A percentile compares a stretch with the other conserved stretches of the same genome.
Conservation (phyloP, 2,113 vertebrate species). For the Porphyrio hochstetteri region DNA sequence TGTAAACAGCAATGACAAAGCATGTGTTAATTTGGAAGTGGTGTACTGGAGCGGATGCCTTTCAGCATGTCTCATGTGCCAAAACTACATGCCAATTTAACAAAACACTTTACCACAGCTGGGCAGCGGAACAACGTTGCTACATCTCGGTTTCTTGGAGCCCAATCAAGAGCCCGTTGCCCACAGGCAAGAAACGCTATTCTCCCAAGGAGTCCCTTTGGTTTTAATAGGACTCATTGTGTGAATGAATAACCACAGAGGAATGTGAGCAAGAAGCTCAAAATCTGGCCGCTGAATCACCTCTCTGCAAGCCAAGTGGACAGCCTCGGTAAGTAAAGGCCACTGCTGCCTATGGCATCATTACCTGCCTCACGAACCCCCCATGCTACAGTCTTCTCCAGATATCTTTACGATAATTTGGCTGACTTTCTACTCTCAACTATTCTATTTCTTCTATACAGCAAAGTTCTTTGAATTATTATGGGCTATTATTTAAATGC, state of each 20-base stretch:
- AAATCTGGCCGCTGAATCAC: not conserved
- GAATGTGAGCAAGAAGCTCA: not conserved
- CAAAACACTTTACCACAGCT: conserved; percentile 1
- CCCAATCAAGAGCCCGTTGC: not conserved
- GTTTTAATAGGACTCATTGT: conserved; percentile 9
- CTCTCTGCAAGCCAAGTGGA: not conserved
- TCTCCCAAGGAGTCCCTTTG: conserved; percentile 4
- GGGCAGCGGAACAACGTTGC: not conserved
- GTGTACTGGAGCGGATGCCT: not conserved
- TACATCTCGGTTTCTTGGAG: not conserved
- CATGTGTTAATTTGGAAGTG: not conserved
- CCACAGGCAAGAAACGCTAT: not conserved
- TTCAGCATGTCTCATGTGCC: not conserved
- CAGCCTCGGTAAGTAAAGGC: not conserved
- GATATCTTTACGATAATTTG: not conserved
- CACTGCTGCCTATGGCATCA: not conserved
- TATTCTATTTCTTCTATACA: not conserved
- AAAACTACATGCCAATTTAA: not conserved
- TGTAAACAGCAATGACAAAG: not conserved
- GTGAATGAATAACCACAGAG: conserved; percentile 27
- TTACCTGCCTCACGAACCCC: not conserved
- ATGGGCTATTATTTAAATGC: conserved; percentile 54
- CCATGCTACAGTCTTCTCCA: not conserved
- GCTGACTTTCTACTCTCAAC: not conserved
- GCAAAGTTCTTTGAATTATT: conserved; percentile 42